A percentile compares a stretch with the other conserved stretches of the same genome.
These are phyloP conservation scores for Turnix velox DNA, from an alignment of 2,113 vertebrate genomes.

Conservation along the genomic window DNA sequence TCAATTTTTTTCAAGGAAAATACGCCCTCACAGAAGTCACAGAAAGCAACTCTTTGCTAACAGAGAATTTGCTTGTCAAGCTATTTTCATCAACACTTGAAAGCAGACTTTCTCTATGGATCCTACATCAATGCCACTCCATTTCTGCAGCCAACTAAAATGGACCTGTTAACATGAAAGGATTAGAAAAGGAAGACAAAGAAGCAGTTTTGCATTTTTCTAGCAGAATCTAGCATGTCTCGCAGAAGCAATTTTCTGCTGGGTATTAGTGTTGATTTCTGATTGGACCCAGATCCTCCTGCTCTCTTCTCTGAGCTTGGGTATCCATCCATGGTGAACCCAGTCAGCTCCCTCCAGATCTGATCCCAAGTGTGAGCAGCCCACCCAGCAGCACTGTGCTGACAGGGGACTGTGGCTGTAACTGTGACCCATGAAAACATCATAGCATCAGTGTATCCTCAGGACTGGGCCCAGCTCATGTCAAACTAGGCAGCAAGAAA, in stretches of 20 bases:
- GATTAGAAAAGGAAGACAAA: neutral
- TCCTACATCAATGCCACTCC: neutral
- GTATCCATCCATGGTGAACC: neutral
- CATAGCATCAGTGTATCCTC: neutral
- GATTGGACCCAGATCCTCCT: neutral
- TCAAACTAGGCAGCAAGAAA: neutral
- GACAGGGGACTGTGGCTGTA: neutral
- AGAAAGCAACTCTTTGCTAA: neutral
- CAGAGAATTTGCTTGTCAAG: neutral
- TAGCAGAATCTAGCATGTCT: neutral
- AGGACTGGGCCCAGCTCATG: neutral
- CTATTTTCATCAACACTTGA: neutral
- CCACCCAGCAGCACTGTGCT: neutral
- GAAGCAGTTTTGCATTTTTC: neutral
- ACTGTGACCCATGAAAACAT: neutral
- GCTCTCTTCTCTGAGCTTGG: neutral
- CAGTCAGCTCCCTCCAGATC: neutral
- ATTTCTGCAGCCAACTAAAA: neutral
- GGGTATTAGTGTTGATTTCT: neutral
- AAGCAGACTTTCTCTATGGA: neutral
- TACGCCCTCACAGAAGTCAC: neutral
- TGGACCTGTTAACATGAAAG: neutral
- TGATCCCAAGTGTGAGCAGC: neutral
- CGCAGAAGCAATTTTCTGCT: neutral
- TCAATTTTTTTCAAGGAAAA: neutral